A percentile compares a stretch with the other conserved stretches of the same genome.
Evolutionary conservation across 2,888 invertebrate genomes (phyloP).

Genomic region (Chrysotoxum bicinctum): DNA sequence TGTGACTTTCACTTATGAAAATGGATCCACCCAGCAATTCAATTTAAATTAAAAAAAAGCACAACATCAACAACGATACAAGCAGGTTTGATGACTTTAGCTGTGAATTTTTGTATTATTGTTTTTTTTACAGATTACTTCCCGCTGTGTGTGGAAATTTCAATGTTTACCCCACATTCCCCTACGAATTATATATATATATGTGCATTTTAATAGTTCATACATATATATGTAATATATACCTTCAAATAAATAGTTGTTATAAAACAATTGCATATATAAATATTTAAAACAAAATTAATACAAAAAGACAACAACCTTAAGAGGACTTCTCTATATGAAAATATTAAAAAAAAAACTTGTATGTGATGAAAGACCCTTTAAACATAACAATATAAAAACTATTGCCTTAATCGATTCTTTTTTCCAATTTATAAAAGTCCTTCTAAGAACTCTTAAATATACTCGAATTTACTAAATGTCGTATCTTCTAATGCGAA

Average conservation of each 20-base stretch:
- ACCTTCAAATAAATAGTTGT: conserved; percentile 40
- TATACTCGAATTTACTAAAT: conserved; percentile 35
- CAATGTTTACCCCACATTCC: conserved; percentile 62
- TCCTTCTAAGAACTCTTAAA: not conserved
- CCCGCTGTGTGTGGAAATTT: conserved; percentile 58
- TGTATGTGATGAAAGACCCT: conserved; percentile 53
- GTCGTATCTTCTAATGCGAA: conserved; percentile 46
- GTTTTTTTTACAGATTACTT: conserved; percentile 58
- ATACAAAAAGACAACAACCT: conserved; percentile 52
- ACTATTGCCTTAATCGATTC: conserved; percentile 23
- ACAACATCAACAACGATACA: conserved; percentile 20
- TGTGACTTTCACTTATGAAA: conserved; percentile 49
- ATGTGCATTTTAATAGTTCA: conserved; percentile 66
- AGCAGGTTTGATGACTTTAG: conserved; percentile 69
- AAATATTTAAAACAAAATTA: conserved; percentile 52
- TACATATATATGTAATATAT: conserved; percentile 45
- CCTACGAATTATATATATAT: conserved; percentile 49
- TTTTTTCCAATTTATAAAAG: not conserved
- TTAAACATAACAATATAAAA: conserved; percentile 2
- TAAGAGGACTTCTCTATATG: conserved; percentile 45
- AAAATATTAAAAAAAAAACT: not conserved
- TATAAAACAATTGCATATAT: conserved; percentile 46
- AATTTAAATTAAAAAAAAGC: conserved; percentile 39
- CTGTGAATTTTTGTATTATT: conserved; percentile 61
- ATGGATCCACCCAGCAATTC: conserved; percentile 70